Evolutionary conservation across 2,113 vertebrate genomes (phyloP).

Genomic region (Girardinichthys multiradiatus): DNA sequence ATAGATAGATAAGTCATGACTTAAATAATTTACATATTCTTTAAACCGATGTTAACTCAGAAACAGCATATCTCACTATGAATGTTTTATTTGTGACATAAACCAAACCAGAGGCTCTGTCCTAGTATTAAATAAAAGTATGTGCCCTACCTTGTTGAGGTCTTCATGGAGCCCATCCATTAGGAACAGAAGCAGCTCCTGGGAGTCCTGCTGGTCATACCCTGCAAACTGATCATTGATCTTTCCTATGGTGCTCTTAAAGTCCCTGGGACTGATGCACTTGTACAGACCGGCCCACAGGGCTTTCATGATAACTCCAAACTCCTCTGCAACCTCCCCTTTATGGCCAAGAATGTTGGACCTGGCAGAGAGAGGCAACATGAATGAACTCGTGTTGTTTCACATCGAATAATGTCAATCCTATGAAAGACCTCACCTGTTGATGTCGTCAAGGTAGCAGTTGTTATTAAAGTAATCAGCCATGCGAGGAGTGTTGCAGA

Average conservation of each 20-base stretch:
- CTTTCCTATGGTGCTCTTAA: constrained; percentile 95
- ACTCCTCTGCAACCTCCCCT: constrained; percentile 98
- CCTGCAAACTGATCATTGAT: constrained; percentile 96
- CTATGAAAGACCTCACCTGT: constrained; percentile 81
- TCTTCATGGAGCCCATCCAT: constrained; percentile 99
- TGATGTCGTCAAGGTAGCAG: constrained; percentile 93
- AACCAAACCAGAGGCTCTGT: neutral
- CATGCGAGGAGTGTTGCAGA: constrained; percentile 92
- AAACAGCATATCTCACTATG: neutral
- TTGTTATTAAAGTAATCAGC: constrained; percentile 96
- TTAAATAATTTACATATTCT: neutral
- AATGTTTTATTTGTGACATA: neutral
- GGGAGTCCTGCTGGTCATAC: constrained; percentile 96
- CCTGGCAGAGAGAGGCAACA: constrained; percentile 67
- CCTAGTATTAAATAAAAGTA: neutral
- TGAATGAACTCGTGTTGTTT: neutral
- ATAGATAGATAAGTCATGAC: too few relatives aligned
- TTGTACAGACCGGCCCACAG: constrained; percentile 95
- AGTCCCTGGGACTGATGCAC: constrained; percentile 94
- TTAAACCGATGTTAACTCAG: neutral
- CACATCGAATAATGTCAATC: neutral
- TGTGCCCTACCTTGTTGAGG: constrained; percentile 90
- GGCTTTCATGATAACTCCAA: constrained; percentile 96
- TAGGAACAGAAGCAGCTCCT: constrained; percentile 95
- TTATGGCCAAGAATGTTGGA: constrained; percentile 94